Base-by-base conservation (phyloP, 2,888 invertebrate genomes). In the Tipula vernalis region DNA sequence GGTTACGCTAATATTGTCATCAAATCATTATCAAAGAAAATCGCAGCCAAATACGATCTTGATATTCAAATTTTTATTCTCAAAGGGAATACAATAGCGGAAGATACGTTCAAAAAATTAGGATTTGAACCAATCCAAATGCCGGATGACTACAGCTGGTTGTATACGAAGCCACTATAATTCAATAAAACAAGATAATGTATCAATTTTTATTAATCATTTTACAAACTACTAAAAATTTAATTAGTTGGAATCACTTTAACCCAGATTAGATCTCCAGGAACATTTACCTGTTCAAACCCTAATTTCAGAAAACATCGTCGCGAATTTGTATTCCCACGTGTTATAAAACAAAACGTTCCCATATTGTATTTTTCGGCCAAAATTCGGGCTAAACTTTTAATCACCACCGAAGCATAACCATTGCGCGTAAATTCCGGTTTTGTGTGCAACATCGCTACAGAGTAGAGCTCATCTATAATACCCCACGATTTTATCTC, bases 1-100 rank as follows among this genome's bases (percentile, higher is more conserved):
- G 91, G 91, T 5, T 88, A 91, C 3, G 91, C 90, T 2, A 88
- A 88, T 3, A 87, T 90, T 0, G 83, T 91, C 42, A 89, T 89
- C 3, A 87, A 88, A 1, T 86, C 88, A 13, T 88, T 91, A 88
- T 89, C 89, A 85, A 89, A 88, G 39, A 13, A 86, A 71, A 90
- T 91, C 44, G 89, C 90, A 6, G 87, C 87, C 18, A 44, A 47
- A 0, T 39, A 87, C 85, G 10, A 88, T 36, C 88, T 90, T 6
- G 87, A 89, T 3, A 15, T 57, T 5, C 51, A 15, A 57, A n/a
- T 57, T 15, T 57, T 57, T 57, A 15, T 57, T n/a, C 4, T 57
- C 5, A 57, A 57, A 15, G 51, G 15, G 15, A 57, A 57, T 15
- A 57, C 51, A 1, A 15, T 5, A 15, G 51, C 51, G 5, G 51